Base-by-base conservation (phyloP, 2,797 vertebrate species). In the Apogon hyalosoma region DNA sequence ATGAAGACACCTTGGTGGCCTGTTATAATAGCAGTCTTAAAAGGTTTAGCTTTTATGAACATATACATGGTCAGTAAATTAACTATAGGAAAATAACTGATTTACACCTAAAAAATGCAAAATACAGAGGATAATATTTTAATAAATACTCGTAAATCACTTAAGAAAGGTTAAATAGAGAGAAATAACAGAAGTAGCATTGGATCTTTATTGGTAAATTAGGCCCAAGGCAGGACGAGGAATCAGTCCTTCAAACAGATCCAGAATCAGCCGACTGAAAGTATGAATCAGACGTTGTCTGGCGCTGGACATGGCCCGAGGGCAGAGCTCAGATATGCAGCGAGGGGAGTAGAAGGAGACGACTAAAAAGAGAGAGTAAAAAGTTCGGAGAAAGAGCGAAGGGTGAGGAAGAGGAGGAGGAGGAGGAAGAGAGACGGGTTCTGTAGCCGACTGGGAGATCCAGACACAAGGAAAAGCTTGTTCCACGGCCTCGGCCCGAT, bases 401-500 rank as follows among this genome's bases (percentile, higher is more conserved):
- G 50, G 57, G 62, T 40, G 43, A 69, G 56, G 49, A 55, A 58
- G 38, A 58, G 50, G 38, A 45, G 46, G 45, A 63, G 51, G 33
- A 63, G 51, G 33, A 53, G 56, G 16, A 45, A 76, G 56, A 69
- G 66, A 7, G 41, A 57, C 21, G 47, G 36, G 46, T 40, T 72
- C 69, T 63, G n/a, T 4, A 53, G 82, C 74, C 79, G 72, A 82
- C 58, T 57, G 77, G 70, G 79, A 79, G 63, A 65, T 65, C 65
- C 55, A 79, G 75, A 16, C 72, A 92, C 90, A 92, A 91, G 89
- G 83, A 77, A 60, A 87, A 76, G 84, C 86, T 80, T 91, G 90
- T 92, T 92, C 78, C 55, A 0, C 46, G 7, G 64, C 68, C 63
- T 75, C 60, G 3, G 39, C 19, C 51, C 48, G 63, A 74, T 76